Conservation (phyloP, 2,888 invertebrate genomes). For the Xylota sylvarum region DNA sequence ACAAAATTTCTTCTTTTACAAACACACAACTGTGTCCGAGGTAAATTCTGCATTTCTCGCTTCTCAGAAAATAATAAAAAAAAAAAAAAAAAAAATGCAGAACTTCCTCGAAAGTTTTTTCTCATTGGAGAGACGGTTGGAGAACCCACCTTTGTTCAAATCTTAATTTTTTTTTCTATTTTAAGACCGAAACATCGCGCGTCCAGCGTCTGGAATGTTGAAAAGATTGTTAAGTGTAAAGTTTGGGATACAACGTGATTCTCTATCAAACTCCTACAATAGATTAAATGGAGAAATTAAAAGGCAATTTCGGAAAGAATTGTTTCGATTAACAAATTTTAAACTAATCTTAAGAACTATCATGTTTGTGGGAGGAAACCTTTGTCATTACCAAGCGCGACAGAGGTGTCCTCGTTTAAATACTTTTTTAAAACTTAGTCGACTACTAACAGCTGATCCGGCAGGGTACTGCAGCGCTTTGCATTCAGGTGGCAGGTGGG, state of each 20-base stretch:
- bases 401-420: conserved; percentile 44
- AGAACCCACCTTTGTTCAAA: conserved; percentile 63
- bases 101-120: conserved; percentile 33
- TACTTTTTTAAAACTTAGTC: conserved; percentile 76
- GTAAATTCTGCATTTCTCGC: conserved; percentile 62
- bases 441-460: conserved; percentile 79
- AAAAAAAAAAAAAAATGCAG: conserved; percentile 54
- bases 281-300: conserved; percentile 28
- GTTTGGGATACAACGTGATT: conserved; percentile 44
- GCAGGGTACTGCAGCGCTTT: conserved; percentile 77
- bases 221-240: conserved; percentile 62
- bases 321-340: conserved; percentile 80
- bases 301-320: conserved; percentile 80
- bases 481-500: conserved; percentile 86
- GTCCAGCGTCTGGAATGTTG: conserved; percentile 74
- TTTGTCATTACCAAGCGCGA: conserved; percentile 52
- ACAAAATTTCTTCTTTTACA: conserved; percentile 40
- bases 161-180: conserved; percentile 28
- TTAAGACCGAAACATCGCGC: conserved; percentile 53
- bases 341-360: conserved; percentile 59
- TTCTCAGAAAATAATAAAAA: conserved; percentile 13
- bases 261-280: conserved; percentile 77
- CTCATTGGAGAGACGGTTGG: conserved; percentile 40
- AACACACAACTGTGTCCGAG: conserved; percentile 42
- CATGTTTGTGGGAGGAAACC: conserved; percentile 23